phyloP scores from a whole-genome alignment of 2,113 vertebrate species.

The Laterallus jamaicensis region DNA sequence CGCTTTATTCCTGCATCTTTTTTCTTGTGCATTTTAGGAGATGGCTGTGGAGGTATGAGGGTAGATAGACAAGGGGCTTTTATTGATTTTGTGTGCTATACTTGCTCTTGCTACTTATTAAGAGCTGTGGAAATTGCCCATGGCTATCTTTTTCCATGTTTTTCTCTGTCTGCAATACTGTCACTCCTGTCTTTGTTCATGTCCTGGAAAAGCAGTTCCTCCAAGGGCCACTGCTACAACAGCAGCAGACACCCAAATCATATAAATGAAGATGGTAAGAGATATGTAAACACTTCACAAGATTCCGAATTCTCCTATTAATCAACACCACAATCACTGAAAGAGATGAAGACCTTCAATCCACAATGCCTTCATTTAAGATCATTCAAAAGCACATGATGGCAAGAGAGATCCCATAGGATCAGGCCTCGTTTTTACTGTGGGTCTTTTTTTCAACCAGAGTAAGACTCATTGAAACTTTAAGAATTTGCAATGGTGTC shows the following conservation, averaged over 20 bases:
- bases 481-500: conserved; percentile 5
- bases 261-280: conserved; percentile 13
- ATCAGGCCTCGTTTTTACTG: background rate
- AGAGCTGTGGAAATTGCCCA: conserved; percentile 32
- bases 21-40: conserved; percentile 3
- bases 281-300: background rate
- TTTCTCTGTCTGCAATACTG: conserved; percentile 8
- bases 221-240: background rate
- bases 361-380: background rate
- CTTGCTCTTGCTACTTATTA: conserved; percentile 19
- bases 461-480: background rate
- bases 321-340: background rate
- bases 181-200: background rate
- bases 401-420: background rate
- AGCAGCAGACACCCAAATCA: background rate
- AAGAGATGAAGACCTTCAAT: background rate
- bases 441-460: background rate
- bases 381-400: background rate
- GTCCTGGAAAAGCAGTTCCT: conserved; percentile 27
- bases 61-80: background rate
- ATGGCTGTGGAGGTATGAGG: background rate
- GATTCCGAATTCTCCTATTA: background rate
- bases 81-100: conserved; percentile 43
- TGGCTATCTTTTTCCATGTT: conserved; percentile 12
- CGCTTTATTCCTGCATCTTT: background rate